A percentile compares a stretch with the other conserved stretches of the same genome.
Evolutionary conservation across 2,888 invertebrate species (phyloP).

Genomic region (Spilosoma lubricipeda): DNA sequence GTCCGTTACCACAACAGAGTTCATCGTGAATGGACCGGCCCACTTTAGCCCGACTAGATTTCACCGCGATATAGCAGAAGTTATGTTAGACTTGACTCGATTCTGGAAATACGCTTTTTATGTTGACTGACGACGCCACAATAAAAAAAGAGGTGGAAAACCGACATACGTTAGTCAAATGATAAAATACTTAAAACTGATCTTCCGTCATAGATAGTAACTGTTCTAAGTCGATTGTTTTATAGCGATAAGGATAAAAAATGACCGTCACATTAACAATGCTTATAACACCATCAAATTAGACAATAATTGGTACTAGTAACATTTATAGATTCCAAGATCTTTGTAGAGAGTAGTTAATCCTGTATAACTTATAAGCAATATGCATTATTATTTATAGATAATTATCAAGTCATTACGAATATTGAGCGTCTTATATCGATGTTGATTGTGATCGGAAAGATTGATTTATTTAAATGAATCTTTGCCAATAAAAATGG

Average conservation of each 20-base stretch:
- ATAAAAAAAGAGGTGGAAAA: slow-evolving; percentile 21
- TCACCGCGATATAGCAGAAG: slow-evolving; percentile 55
- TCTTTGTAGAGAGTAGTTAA: background rate
- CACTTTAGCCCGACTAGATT: slow-evolving; percentile 58
- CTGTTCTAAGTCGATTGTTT: slow-evolving; percentile 47
- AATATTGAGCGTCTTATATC: slow-evolving; percentile 41
- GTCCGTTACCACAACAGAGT: slow-evolving; percentile 63
- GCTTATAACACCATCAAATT: slow-evolving; percentile 7
- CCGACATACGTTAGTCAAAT: slow-evolving; percentile 32
- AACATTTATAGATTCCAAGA: background rate
- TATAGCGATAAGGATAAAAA: slow-evolving; percentile 50
- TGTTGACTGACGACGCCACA: slow-evolving; percentile 17
- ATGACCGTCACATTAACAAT: slow-evolving; percentile 44
- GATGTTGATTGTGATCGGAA: slow-evolving; percentile 35
- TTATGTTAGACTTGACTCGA: slow-evolving; percentile 47
- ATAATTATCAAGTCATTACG: slow-evolving; percentile 18
- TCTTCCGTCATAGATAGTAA: slow-evolving; percentile 48
- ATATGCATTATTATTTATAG: background rate
- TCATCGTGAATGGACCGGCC: slow-evolving; percentile 78
- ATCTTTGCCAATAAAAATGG: slow-evolving; percentile 35
- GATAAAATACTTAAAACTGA: slow-evolving; percentile 40
- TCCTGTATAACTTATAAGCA: background rate
- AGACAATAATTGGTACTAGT: slow-evolving; percentile 4
- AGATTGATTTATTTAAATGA: slow-evolving; percentile 40
- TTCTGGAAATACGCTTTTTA: slow-evolving; percentile 49